Base-by-base conservation (phyloP, 2,888 invertebrate species). In the Caenorhabditis doughertyi region DNA sequence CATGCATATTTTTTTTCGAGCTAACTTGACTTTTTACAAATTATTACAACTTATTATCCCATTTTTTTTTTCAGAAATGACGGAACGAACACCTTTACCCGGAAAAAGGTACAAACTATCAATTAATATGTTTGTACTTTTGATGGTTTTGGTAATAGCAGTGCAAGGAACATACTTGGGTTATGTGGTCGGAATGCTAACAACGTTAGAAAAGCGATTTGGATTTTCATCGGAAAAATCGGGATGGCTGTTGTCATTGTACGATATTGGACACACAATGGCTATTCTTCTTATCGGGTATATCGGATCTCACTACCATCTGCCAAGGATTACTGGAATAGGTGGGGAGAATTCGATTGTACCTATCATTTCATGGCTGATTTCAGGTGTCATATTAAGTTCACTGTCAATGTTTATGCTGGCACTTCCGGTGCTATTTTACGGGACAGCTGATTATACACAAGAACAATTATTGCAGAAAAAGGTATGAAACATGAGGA, bases 201-300 rank as follows among this genome's bases (percentile, higher is more conserved):
- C 88, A 3, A 87, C 88, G 9, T 58, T 88, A 21, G 88, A 88
- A 49, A 84, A 84, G 56, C 64, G 88, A 21, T 88, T 84, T 47
- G 88, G 84, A 16, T 79, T 87, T 23, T 79, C 83, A 2, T 83
- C 83, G 3, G 86, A 85, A 51, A 81, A 87, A 55, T 84, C 86
- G 0, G 89, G 89, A 13, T 67, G 86, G 51, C 71, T 90, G 7
- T 81, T 90, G 32, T 86, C 89, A 18, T 56, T 87, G 73, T 89
- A 89, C 71, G 89, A 89, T 65, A 84, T 89, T 18, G 89, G 89
- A 23, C 89, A 89, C 68, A 89, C 89, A 2, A 65, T 86, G 11
- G 85, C 89, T 29, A 88, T 89, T 25, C 73, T 90, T 0, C 80
- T 88, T 23, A 85, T 89, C 27, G 89, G 89, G n/a, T 87, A 89